A percentile compares a stretch with the other conserved stretches of the same genome.
Evolutionary conservation across 2,113 vertebrate genomes (phyloP).

Genomic region (Myotis yumanensis): DNA sequence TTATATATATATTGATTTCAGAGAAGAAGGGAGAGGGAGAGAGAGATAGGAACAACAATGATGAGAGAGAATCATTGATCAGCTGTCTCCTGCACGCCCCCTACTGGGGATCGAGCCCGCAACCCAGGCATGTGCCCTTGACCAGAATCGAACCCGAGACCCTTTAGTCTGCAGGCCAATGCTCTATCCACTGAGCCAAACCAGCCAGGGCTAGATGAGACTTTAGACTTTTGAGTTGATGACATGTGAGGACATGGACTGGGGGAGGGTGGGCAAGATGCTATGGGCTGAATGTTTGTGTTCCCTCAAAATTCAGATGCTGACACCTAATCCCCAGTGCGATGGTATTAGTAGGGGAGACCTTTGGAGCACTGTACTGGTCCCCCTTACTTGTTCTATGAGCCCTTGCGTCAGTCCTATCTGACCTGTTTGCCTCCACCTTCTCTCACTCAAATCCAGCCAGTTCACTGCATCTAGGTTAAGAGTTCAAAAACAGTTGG

Average conservation of each 20-base stretch:
- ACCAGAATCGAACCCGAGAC: too few species aligned
- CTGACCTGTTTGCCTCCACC: too few species aligned
- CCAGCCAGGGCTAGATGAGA: too few species aligned
- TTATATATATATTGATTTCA: not conserved
- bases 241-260: not conserved
- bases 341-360: not conserved
- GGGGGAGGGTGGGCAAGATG: not conserved
- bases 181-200: too few species aligned
- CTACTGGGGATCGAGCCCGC: too few species aligned
- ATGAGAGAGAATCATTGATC: too few species aligned
- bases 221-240: not conserved
- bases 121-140: too few species aligned
- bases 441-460: not conserved
- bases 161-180: too few species aligned
- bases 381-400: not conserved
- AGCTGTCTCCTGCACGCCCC: too few species aligned
- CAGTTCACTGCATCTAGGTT: fast-evolving
- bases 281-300: not conserved
- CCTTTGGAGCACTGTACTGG: not conserved
- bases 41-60: too few species aligned
- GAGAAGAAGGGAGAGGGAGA: too few species aligned
- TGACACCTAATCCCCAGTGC: not conserved
- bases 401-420: not conserved
- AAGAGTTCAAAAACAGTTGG: not conserved
- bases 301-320: not conserved